Evolutionary conservation across 2,888 invertebrate genomes (phyloP), one percentile per base, ranked within the genome.

Genomic region (Agriopis leucophaearia): DNA sequence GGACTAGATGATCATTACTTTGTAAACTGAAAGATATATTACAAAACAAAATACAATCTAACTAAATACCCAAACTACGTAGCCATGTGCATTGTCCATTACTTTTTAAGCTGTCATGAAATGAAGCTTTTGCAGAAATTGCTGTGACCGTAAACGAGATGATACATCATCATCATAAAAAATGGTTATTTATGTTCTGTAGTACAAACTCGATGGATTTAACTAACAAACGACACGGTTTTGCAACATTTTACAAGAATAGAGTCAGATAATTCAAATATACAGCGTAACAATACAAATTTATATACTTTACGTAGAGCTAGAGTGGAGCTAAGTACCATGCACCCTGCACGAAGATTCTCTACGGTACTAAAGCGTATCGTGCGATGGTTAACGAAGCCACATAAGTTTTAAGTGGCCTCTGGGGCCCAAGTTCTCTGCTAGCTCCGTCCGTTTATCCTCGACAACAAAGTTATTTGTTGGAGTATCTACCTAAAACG

Each of bases 391-490:
- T 86, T 89, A 90, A 89, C 89, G 86, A 90, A 92, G 91, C 89
- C 90, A 91, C 89, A 88, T 87, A 92, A 92, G 91, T 92, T 92
- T 91, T 88, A 92, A 92, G 91, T 92, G 90, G 91, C 89, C 92
- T 85, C 90, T 71, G 82, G 90, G 87, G 89, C 74, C 76, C 78
- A 88, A 92, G 90, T 91, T 91, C 75, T 78, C 77, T 78, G 9
- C 57, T 27, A 35, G 52, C 52, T 52, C 80, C 83, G 84, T 86
- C 89, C 90, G 88, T 90, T 91, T 91, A 89, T 88, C 88, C 89
- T 84, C 79, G 78, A 86, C 87, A 89, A 89, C 89, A 86, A 89
- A 92, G 88, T 92, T 91, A 89, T 91, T 89, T 89, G 88, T 87
- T 86, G 78, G 83, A 86, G 82, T 84, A 85, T 84, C 87, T 83